These are phyloP conservation scores for Lucilia sericata DNA, from an alignment of 1,140 invertebrate species.

Conservation along the genomic window DNA sequence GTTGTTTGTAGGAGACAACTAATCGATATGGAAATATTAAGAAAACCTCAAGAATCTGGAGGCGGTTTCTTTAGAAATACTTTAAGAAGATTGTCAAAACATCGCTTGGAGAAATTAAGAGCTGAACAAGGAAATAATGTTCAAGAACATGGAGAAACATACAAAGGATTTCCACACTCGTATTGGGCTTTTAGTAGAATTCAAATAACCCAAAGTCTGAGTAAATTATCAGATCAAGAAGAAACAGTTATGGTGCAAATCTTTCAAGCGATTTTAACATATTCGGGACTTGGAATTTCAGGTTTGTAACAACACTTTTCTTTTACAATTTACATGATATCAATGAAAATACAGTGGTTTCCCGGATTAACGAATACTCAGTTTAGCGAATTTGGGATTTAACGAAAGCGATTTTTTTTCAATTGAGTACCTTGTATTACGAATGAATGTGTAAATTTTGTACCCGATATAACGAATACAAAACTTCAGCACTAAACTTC, in stretches of 20 bases:
- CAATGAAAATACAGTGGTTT: too few relatives aligned
- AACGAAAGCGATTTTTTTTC: too few relatives aligned
- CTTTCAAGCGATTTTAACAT: constrained; percentile 81
- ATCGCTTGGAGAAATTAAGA: constrained; percentile 86
- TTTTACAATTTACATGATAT: too few relatives aligned
- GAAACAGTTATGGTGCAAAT: constrained; percentile 87
- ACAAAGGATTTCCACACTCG: constrained; percentile 86
- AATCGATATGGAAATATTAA: constrained; percentile 85
- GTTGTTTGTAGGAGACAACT: constrained; percentile 82
- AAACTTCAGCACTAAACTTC: too few relatives aligned
- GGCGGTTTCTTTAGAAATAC: constrained; percentile 87
- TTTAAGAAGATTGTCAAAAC: constrained; percentile 86
- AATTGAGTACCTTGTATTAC: too few relatives aligned
- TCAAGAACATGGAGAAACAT: constrained; percentile 81
- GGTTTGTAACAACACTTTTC: constrained; percentile 55
- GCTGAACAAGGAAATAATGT: constrained; percentile 79
- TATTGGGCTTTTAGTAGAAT: constrained; percentile 93
- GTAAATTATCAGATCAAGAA: constrained; percentile 85
- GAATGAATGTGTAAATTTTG: too few relatives aligned
- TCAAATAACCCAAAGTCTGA: constrained; percentile 83
- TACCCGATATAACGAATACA: too few relatives aligned
- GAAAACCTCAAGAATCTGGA: constrained; percentile 83
- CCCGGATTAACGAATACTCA: too few relatives aligned
- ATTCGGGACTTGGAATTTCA: constrained; percentile 85
- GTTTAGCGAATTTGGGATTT: too few relatives aligned